These are phyloP conservation scores for Meghimatium bilineatum DNA, from an alignment of 2,888 invertebrate genomes.

Conservation along the genomic window DNA sequence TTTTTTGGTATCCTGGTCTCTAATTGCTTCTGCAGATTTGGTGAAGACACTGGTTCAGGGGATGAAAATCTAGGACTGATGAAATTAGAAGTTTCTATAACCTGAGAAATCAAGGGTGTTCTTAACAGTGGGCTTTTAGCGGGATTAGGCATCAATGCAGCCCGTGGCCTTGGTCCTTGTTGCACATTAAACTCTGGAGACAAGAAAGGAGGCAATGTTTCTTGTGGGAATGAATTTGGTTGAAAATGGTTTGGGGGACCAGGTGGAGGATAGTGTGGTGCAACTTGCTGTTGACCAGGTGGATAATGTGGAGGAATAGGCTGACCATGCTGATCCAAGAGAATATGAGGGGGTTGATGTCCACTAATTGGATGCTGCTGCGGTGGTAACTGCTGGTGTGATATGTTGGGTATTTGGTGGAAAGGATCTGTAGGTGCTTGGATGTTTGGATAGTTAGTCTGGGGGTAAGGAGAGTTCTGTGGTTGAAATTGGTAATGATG, in stretches of 20 bases:
- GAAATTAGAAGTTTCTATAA: slow-evolving; percentile 17
- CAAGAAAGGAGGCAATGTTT: slow-evolving; percentile 2
- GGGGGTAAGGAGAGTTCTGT: slow-evolving; percentile 17
- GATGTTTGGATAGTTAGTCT: slow-evolving; percentile 4
- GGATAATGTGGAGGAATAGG: not conserved
- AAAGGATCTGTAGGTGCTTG: slow-evolving; percentile 20
- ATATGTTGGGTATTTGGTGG: not conserved
- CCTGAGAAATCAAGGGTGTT: slow-evolving; percentile 15
- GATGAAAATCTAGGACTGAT: slow-evolving; percentile 25
- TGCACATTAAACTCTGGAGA: not conserved
- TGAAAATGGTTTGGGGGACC: slow-evolving; percentile 20
- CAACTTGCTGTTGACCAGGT: slow-evolving; percentile 4
- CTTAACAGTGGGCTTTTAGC: slow-evolving; percentile 5
- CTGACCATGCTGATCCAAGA: not conserved
- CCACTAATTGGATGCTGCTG: slow-evolving; percentile 5
- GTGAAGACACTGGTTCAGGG: slow-evolving; percentile 18
- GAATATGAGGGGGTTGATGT: slow-evolving; percentile 19
- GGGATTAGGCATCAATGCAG: slow-evolving; percentile 5
- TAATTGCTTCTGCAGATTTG: not conserved
- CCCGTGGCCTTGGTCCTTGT: not conserved
- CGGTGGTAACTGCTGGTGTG: slow-evolving; percentile 9
- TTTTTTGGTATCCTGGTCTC: slow-evolving; percentile 15
- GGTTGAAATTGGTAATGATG: slow-evolving; percentile 32
- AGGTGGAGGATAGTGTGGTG: not conserved
- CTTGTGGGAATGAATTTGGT: slow-evolving; percentile 21